phyloP scores from a whole-genome alignment of 2,797 vertebrate species.

The Alexandromys oeconomus region DNA sequence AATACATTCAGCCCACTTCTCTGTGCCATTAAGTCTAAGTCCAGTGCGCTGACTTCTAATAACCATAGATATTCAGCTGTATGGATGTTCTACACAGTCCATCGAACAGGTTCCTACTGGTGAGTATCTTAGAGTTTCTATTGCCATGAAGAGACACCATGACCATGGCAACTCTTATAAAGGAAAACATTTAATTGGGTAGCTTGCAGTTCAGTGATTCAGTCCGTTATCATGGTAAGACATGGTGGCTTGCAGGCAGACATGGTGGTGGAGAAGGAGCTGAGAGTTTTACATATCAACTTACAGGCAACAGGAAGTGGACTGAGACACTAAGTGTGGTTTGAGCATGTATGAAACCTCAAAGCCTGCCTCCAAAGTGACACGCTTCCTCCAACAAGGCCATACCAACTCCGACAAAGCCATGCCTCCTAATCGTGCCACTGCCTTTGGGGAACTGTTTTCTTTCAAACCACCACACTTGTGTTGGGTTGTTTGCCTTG shows the following conservation, averaged over 20 bases:
- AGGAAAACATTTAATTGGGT: background rate
- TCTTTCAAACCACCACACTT: background rate
- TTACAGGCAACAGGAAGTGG: background rate
- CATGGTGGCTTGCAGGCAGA: background rate
- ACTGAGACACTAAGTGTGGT: background rate
- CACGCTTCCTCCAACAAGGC: background rate
- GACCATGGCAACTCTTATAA: background rate
- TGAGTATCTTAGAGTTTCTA: background rate
- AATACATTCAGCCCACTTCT: background rate
- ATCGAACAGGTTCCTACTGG: background rate
- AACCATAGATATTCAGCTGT: background rate
- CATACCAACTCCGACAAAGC: background rate
- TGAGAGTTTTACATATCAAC: background rate
- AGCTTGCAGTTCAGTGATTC: background rate
- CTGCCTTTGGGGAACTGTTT: background rate
- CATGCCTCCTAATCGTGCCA: background rate
- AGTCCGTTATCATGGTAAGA: background rate
- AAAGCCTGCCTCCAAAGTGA: background rate
- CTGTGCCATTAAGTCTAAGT: background rate
- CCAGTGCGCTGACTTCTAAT: background rate
- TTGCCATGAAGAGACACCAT: background rate
- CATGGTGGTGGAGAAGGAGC: background rate
- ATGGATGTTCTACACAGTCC: background rate
- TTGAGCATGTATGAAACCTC: background rate
- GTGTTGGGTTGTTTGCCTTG: background rate